Evolutionary conservation across 1,140 invertebrate genomes (phyloP), one percentile per base, ranked within the genome.

Genomic region (Nilaparvata lugens): DNA sequence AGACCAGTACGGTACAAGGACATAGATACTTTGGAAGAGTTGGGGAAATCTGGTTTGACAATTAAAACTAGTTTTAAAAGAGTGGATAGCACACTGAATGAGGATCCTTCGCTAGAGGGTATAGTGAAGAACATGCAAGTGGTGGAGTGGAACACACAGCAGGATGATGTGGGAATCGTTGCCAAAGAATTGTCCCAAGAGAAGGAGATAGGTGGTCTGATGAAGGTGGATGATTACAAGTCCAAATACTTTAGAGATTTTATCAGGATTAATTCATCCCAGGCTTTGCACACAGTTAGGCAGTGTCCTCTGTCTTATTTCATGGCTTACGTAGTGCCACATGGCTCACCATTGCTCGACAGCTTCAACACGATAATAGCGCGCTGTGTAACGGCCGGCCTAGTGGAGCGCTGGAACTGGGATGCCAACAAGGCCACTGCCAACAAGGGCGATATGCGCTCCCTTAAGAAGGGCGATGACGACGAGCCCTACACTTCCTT

Each of bases 221-320:
- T 48, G 16, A 48, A 23, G 21, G 16, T 48, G 21, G 45, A 48
- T 48, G 45, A 18, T 2, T 48, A 19, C 21, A 48, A 48, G 11
- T 18, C 45, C 6, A 48, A 48, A 14, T 48, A 48, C 18, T 23
- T 48, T 18, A 5, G 45, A 14, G 45, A 48, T 48, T 48, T 48
- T 23, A 23, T 48, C 4, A 52, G 16, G 11, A 56, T 48, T 13
- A 62, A 62, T 2, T 21, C 40, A n/a, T 57, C 62, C 0, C 59
- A 65, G 4, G 42, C 65, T 11, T 24, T 77, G 16, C 75, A 78
- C 61, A 64, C 72, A 0, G 64, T 75, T 25, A 59, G 68, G 1
- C 70, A 77, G 35, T 76, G 74, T 64, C 69, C 72, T 9, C 61
- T 71, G 28, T 69, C 60, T 4, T 74, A 71, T 59, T 71, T 69